phyloP scores from a whole-genome alignment of 2,113 vertebrate genomes.

The Nothoprocta perdicaria region DNA sequence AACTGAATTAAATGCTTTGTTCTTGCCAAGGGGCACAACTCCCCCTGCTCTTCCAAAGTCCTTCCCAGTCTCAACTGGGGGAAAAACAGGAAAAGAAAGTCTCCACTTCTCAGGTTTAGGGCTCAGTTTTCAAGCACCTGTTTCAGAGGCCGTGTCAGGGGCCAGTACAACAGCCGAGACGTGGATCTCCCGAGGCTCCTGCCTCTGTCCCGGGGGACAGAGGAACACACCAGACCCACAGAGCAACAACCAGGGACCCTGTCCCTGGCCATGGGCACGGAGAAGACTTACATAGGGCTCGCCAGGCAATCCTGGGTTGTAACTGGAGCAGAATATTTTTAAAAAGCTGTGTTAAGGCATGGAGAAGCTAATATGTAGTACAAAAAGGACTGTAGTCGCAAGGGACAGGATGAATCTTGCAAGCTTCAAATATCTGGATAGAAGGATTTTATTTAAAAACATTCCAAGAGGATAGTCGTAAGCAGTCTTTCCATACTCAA shows the following conservation, averaged over 20 bases:
- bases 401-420: neutral
- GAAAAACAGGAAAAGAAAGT: too few species aligned
- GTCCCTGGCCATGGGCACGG: neutral
- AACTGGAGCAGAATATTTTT: neutral
- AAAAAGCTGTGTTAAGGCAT: neutral
- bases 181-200: neutral
- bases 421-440: neutral
- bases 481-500: neutral
- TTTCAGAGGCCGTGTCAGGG: neutral
- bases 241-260: neutral
- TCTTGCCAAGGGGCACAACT: neutral
- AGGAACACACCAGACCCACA: neutral
- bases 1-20: neutral
- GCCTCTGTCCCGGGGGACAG: neutral
- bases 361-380: neutral
- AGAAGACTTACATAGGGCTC: neutral
- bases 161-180: neutral
- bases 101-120: neutral
- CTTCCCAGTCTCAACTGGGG: neutral
- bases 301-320: neutral
- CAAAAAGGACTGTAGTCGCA: neutral
- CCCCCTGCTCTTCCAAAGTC: neutral
- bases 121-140: neutral
- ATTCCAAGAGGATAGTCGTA: neutral
- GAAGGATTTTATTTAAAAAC: neutral